Conservation (phyloP, 2,888 invertebrate genomes). For the Muscina levida region DNA sequence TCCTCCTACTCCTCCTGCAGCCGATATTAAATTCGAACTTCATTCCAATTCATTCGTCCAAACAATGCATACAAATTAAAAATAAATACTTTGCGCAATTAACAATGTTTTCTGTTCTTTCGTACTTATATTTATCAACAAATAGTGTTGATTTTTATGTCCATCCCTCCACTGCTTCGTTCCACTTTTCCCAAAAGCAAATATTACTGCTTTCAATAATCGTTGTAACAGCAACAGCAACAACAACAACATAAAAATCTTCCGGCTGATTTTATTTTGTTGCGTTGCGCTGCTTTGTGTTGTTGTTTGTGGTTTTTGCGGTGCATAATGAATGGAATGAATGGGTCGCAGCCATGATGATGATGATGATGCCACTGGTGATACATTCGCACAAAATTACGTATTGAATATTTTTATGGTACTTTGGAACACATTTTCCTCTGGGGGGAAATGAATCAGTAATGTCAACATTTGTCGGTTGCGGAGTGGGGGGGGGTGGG, state of each 20-base stretch:
- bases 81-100: constrained; percentile 46
- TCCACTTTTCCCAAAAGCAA: background rate
- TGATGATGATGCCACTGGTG: too few relatives aligned
- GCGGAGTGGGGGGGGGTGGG: background rate
- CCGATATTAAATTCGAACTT: too few relatives aligned
- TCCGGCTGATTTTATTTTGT: constrained; percentile 15
- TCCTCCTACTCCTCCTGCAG: too few relatives aligned
- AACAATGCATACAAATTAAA: constrained; percentile 46
- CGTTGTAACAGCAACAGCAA: too few relatives aligned
- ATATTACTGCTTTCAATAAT: constrained; percentile 30
- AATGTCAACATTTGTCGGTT: constrained; percentile 51
- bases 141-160: constrained; percentile 14
- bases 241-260: constrained; percentile 17
- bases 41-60: background rate
- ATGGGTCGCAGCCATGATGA: too few relatives aligned
- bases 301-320: too few relatives aligned
- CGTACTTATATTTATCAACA: background rate
- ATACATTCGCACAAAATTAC: too few relatives aligned
- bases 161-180: background rate
- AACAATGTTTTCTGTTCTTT: background rate
- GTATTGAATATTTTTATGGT: constrained; percentile 2
- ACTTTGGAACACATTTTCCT: constrained; percentile 19
- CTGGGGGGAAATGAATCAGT: constrained; percentile 47
- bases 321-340: too few relatives aligned
- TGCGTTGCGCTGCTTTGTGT: background rate